phyloP scores from a whole-genome alignment of 2,888 invertebrate species.

The Laspeyria flexula region DNA sequence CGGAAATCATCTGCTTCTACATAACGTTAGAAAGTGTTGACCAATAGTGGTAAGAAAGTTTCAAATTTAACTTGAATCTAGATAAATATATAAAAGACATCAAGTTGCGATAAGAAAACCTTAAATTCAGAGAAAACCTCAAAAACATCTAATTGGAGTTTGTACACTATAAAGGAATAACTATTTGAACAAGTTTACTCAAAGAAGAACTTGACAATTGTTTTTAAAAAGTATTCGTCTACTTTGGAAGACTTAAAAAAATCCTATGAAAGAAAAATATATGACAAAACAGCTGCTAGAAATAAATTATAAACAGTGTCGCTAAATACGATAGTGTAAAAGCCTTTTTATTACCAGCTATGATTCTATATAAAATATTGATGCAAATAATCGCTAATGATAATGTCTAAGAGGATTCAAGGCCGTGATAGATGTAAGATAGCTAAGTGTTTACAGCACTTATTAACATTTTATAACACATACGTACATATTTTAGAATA shows the following conservation, averaged over 20 bases:
- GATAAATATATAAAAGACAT: not conserved
- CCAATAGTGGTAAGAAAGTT: constrained; percentile 65
- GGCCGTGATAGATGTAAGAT: constrained; percentile 79
- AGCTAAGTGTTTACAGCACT: constrained; percentile 69
- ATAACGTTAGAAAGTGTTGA: constrained; percentile 62
- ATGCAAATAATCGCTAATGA: constrained; percentile 45
- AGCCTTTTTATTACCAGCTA: constrained; percentile 48
- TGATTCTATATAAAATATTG: constrained; percentile 38
- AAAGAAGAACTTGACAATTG: too few species aligned
- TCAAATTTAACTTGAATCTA: constrained; percentile 4
- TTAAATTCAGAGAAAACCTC: constrained; percentile 4
- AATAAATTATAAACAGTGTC: constrained; percentile 18
- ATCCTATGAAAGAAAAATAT: constrained; percentile 24
- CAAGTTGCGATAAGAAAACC: constrained; percentile 12
- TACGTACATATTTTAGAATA: constrained; percentile 59
- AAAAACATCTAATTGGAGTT: constrained; percentile 7
- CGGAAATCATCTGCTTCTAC: constrained; percentile 82
- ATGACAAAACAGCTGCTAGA: constrained; percentile 2
- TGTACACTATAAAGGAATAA: too few species aligned
- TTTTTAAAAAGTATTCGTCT: constrained; percentile 25
- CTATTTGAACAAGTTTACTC: too few species aligned
- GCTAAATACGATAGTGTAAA: constrained; percentile 34
- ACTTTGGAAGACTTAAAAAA: constrained; percentile 30
- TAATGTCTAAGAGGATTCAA: constrained; percentile 64
- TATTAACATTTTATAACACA: constrained; percentile 64